Conservation (phyloP, 92 coral and sea anemone species). For the Blastomussa wellsi region DNA sequence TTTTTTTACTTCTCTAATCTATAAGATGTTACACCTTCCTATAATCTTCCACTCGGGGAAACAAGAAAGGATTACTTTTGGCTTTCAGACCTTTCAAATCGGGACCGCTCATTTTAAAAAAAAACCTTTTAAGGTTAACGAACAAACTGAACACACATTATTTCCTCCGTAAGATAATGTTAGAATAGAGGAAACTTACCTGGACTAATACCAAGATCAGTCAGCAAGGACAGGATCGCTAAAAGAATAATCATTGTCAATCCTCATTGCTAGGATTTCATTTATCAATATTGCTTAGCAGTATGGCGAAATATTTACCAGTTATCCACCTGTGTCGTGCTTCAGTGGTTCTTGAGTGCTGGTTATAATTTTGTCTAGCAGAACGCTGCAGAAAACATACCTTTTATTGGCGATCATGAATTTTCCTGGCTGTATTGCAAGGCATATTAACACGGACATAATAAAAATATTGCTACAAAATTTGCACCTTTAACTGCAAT, state of each 20-base stretch:
- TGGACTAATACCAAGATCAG: background rate
- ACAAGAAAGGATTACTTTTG: background rate
- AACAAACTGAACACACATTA: background rate
- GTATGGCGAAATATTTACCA: conserved; percentile 20
- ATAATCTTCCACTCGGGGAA: background rate
- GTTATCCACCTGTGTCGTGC: conserved; percentile 40
- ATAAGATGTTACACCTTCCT: background rate
- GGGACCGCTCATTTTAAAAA: background rate
- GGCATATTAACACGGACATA: background rate
- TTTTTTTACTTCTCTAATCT: background rate
- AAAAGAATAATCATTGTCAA: background rate
- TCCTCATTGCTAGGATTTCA: conserved; percentile 23
- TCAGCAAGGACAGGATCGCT: background rate
- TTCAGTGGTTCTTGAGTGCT: background rate
- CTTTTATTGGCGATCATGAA: background rate
- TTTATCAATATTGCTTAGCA: background rate
- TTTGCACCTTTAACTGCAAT: background rate
- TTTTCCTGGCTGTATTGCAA: background rate
- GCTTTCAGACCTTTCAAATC: background rate
- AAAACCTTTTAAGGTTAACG: background rate
- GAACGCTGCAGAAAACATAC: background rate
- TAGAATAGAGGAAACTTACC: conserved; percentile 8
- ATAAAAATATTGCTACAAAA: background rate
- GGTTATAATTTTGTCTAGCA: background rate
- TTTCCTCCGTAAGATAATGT: background rate